A percentile compares a stretch with the other conserved stretches of the same genome.
phyloP scores from a whole-genome alignment of 2,888 invertebrate genomes.

The Tiphia femorata region DNA sequence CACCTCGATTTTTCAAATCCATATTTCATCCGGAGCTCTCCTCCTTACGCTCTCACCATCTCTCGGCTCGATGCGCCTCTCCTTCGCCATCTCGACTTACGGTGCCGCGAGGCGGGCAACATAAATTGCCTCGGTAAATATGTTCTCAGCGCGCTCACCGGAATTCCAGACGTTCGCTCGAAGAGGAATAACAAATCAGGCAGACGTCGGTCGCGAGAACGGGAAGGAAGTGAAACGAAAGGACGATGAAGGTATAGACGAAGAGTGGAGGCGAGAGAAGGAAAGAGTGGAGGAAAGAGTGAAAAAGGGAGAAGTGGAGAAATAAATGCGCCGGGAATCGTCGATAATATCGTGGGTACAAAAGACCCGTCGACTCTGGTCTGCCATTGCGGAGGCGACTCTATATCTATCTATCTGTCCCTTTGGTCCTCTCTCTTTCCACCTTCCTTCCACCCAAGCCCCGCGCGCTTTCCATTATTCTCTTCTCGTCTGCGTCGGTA shows the following conservation, averaged over 20 bases:
- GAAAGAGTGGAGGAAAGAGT: too few relatives aligned
- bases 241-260: too few relatives aligned
- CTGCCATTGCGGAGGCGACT: too few relatives aligned
- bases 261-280: too few relatives aligned
- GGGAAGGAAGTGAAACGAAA: too few relatives aligned
- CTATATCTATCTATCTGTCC: background rate
- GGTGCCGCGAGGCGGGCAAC: conserved; percentile 9
- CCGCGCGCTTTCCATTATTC: background rate
- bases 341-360: conserved; percentile 29
- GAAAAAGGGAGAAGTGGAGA: too few relatives aligned
- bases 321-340: conserved; percentile 22
- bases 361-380: too few relatives aligned
- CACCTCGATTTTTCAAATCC: too few relatives aligned
- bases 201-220: conserved; percentile 14
- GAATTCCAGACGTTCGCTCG: conserved; percentile 19
- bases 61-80: too few relatives aligned
- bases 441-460: background rate
- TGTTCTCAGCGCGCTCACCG: conserved; percentile 5
- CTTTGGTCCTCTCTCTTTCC: background rate
- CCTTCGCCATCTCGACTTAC: conserved; percentile 12
- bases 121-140: conserved; percentile 29
- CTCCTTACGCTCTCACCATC: too few relatives aligned
- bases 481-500: background rate
- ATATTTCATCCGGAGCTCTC: too few relatives aligned
- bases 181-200: conserved; percentile 35